Percentiles rank a stretch among this genome's conserved stretches.
phyloP scores from a whole-genome alignment of 2,888 invertebrate genomes.

The Cylindroiulus punctatus region DNA sequence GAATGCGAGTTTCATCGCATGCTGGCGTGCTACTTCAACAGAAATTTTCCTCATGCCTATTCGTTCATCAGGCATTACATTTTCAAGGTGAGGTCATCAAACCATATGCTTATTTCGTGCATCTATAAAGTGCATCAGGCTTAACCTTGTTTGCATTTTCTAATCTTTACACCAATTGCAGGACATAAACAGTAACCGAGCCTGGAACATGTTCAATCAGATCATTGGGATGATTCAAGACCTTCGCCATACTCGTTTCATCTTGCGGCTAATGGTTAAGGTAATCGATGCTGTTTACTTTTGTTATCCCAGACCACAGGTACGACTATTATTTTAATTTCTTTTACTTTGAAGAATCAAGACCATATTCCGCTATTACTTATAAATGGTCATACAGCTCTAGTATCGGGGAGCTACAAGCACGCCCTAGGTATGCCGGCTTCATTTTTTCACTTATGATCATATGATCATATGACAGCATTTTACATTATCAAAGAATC shows the following conservation, averaged over 20 bases:
- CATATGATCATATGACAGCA: too few species aligned
- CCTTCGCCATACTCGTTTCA: constrained; percentile 79
- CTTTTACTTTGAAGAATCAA: constrained; percentile 65
- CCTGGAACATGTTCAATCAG: constrained; percentile 84
- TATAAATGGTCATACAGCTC: constrained; percentile 84
- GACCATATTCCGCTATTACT: constrained; percentile 74
- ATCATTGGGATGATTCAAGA: constrained; percentile 78
- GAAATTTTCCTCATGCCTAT: constrained; percentile 79
- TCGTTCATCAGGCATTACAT: constrained; percentile 46
- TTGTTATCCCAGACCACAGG: too few species aligned
- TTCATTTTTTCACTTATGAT: neutral
- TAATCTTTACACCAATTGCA: too few species aligned
- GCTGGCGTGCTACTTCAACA: constrained; percentile 77
- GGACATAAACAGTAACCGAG: constrained; percentile 71
- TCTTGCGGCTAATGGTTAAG: constrained; percentile 64
- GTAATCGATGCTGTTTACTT: too few species aligned
- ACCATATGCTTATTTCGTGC: too few species aligned
- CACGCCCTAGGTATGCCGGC: constrained; percentile 65
- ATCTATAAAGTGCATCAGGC: too few species aligned
- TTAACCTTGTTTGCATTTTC: constrained; percentile 17
- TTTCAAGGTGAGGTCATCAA: constrained; percentile 47
- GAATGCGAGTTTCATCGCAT: constrained; percentile 66
- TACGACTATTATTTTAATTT: too few species aligned
- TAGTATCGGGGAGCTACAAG: constrained; percentile 85
- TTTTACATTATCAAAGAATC: too few species aligned